phyloP scores from a whole-genome alignment of 2,113 vertebrate species.

The Leucoraja erinaceus region DNA sequence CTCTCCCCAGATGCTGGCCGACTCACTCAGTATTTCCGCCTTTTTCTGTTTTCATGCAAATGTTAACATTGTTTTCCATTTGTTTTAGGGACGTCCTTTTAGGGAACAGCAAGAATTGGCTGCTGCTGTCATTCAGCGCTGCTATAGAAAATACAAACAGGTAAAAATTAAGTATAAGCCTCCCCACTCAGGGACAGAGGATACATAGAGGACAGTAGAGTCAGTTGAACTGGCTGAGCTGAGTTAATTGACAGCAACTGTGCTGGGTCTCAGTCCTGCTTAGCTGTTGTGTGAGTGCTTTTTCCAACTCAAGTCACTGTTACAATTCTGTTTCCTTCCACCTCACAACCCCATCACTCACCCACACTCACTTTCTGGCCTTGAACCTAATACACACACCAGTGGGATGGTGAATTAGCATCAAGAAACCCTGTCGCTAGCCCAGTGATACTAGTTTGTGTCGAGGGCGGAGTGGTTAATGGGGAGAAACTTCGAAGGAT shows the following conservation, averaged over 20 bases:
- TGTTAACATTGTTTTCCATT: constrained; percentile 11
- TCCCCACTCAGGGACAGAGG: background rate
- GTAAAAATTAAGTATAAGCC: constrained; percentile 55
- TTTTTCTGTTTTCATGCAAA: background rate
- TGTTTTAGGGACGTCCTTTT: constrained; percentile 78
- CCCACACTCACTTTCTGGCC: background rate
- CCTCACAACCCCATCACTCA: too few relatives aligned
- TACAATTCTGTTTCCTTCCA: too few relatives aligned
- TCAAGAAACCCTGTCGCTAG: background rate
- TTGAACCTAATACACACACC: background rate
- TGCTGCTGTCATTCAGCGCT: constrained; percentile 92
- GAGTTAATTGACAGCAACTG: background rate
- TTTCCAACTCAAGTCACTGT: background rate
- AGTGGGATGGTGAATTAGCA: background rate
- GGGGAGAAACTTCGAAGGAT: background rate
- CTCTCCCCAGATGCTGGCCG: too few relatives aligned
- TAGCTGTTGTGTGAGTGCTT: too few relatives aligned
- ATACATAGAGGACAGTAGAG: background rate
- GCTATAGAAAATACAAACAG: constrained; percentile 98
- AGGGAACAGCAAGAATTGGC: constrained; percentile 95
- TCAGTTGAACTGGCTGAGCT: background rate
- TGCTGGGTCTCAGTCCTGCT: background rate
- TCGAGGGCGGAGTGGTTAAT: background rate
- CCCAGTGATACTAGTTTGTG: background rate
- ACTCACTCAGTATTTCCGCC: too few relatives aligned